Evolutionary conservation across 2,888 invertebrate genomes (phyloP), one percentile per base, ranked within the genome.

Genomic region (Spodoptera littoralis): DNA sequence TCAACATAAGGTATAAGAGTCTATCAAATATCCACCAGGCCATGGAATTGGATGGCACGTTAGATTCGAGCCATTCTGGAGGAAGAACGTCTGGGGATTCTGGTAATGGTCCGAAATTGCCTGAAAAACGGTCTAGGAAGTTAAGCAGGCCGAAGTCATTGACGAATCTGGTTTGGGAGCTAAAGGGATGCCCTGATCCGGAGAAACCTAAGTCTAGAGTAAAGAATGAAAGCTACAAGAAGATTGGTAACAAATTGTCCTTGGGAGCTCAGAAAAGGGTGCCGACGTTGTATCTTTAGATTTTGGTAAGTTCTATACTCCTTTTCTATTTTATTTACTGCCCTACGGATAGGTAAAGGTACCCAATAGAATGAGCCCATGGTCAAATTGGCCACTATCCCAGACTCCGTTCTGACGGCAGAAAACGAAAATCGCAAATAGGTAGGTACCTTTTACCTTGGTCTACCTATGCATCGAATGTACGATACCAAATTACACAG

Each of bases 31-130:
- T 97, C 47, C 97, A 97, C 80, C 96, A 96, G 88, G 96, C 96
- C 13, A 97, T 96, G 96, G 96, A 96, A 80, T 92, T 97, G 45
- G 97, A 97, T 85, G 98, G 97, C 0, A 98, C 98, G n/a, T 94
- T 98, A 73, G 98, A 98, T 86, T 98, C 98, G 44, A 98, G 98
- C 87, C 97, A 98, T 91, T 98, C 98, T 30, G 98, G 98, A 43
- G 98, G 98, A 1, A 95, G 97, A 59, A 97, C 97, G 5, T 98
- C 98, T 11, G 98, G 97, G 2, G 98, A 98, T 89, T 98, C 98
- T 4, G 96, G 96, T 0, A 96, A 96, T 51, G 96, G 96, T 2
- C 96, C 96, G 5, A 98, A 98, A 86, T 95, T 97, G 84, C 97
- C 97, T 59, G 98, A 98, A 85, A 98, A 98, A 88, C 95, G 97